phyloP scores from a whole-genome alignment of 1,140 invertebrate genomes.

The Listronotus oregonensis region DNA sequence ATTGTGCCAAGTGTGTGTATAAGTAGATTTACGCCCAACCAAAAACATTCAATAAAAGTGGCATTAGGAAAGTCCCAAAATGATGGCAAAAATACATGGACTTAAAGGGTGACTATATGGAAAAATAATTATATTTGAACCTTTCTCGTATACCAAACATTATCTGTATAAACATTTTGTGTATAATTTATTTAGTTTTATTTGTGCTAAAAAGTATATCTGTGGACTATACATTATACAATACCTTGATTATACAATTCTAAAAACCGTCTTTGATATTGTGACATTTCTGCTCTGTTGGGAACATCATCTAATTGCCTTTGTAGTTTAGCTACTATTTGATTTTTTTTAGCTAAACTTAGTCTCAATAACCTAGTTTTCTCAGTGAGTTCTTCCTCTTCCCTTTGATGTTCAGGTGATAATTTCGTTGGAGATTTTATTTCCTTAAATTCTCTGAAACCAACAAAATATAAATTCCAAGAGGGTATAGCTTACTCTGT shows the following conservation, averaged over 20 bases:
- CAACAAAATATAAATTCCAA: neutral
- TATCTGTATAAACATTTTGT: too few species aligned
- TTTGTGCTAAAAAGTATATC: too few species aligned
- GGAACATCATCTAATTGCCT: constrained; percentile 90
- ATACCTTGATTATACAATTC: constrained; percentile 95
- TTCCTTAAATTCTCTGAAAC: constrained; percentile 59
- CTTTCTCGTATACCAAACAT: too few species aligned
- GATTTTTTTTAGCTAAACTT: constrained; percentile 79
- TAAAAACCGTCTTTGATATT: constrained; percentile 94
- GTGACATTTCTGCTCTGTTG: constrained; percentile 86
- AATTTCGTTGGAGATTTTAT: constrained; percentile 55
- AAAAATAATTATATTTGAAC: too few species aligned
- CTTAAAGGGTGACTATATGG: too few species aligned
- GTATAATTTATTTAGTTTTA: too few species aligned
- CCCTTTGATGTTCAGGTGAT: constrained; percentile 54
- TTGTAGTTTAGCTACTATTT: constrained; percentile 77
- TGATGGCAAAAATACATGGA: too few species aligned
- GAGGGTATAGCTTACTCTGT: too few species aligned
- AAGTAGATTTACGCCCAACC: too few species aligned
- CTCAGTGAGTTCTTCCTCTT: constrained; percentile 65
- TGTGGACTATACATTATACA: constrained; percentile 13
- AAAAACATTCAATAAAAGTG: too few species aligned
- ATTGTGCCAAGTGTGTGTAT: too few species aligned
- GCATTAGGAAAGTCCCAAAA: too few species aligned
- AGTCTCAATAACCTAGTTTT: constrained; percentile 64